Base-by-base conservation (phyloP, 2,888 invertebrate species). In the Ceriagrion tenellum region DNA sequence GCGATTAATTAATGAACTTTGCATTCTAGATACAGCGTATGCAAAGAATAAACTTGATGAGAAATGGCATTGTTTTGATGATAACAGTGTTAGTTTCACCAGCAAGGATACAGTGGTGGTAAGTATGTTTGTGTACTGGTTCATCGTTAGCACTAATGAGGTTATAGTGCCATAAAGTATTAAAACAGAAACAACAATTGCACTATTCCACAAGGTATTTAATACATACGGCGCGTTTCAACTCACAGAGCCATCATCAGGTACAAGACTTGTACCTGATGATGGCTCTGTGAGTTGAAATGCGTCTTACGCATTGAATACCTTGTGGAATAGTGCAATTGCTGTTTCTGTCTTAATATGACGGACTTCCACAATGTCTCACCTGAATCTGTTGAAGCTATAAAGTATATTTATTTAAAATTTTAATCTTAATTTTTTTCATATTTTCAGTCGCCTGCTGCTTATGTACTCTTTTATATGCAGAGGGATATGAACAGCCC, bases 1-100 rank as follows among this genome's bases (percentile, higher is more conserved):
- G 55, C 4, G 30, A 40, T 47, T 88, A n/a, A 90, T n/a, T 93
- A 13, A 40, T 47, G 6, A 47, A 55, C 40, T 93, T 47, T 74
- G 55, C 95, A 95, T 96, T 96, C 35, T 96, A 97, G 97, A 97
- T 96, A 97, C 97, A 3, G 97, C 97, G 0, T 97, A 96, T 96
- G 97, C 97, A 55, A 97, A 97, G 96, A 97, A 97, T 96, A 96
- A 97, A 95, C 96, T 97, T 40, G 96, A 96, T 93, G 96, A 96
- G 8, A 96, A 96, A 63, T 97, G 97, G 97, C 97, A 97, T 96
- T 96, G 97, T 95, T 97, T 97, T 96, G 97, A 97, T 96, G 97
- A 97, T 96, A 97, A 97, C 74, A 96, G 96, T 96, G 97, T 97
- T 6, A 96, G 97, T 0, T 96, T 96, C 47, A 96, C 97, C 30